Evolutionary conservation across 2,888 invertebrate genomes (phyloP), one percentile per base, ranked within the genome.

Genomic region (Zaprionus obscuricornis): DNA sequence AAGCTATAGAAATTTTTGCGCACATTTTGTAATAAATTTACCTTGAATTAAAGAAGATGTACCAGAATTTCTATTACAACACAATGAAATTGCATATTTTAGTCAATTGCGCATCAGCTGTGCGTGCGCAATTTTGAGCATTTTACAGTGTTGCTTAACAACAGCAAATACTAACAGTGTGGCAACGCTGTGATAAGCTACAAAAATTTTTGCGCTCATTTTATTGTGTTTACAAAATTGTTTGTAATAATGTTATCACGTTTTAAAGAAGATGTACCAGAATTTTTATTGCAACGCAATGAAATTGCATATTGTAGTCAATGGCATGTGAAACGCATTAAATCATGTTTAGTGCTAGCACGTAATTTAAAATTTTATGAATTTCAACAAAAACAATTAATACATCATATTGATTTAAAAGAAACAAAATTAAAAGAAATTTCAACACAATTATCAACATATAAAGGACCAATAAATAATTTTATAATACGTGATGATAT

Each of bases 281-380:
- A 73, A 40, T 59, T 84, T 34, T 58, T 84, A 0, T 27, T 56
- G 20, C 42, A 84, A 18, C 74, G 52, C 7, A 14, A 52, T n/a
- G 42, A 49, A 10, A 20, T 77, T 16, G 82, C 74, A 17, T 78
- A 50, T 36, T 66, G 66, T 37, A 49, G 46, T 18, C 70, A 56
- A 26, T 31, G 81, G 26, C 59, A 64, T 24, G 40, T 81, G 3
- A 36, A 29, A 2, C 40, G 47, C 3, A 6, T 17, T 1, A 57
- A 47, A 40, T 74, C 67, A 3, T 74, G 52, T 1, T 43, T 88
- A 13, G 65, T 85, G n/a, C 54, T 89, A 0, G 55, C 78, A 4
- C 67, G 67, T 7, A 75, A 85, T 46, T 57, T 89, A 0, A 81
- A 79, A 22, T 78, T 89, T 26, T 88, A 86, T 36, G 89, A 88